Conservation (phyloP, 1,140 invertebrate genomes). For the Bathynomus jamesi region DNA sequence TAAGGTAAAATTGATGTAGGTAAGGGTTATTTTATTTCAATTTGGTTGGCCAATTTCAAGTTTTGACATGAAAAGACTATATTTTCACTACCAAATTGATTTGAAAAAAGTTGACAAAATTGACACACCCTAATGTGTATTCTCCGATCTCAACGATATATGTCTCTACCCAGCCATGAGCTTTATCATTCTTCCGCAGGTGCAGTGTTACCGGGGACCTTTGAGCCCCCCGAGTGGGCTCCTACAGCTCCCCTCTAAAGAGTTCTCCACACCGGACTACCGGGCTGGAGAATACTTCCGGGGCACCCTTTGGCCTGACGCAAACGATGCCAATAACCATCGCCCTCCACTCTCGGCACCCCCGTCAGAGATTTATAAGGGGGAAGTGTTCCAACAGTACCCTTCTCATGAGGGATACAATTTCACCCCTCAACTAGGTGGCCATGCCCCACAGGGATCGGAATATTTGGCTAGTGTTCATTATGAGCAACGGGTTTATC, state of each 20-base stretch:
- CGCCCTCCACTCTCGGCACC: constrained; percentile 14
- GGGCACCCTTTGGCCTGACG: neutral
- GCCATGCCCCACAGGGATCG: constrained; percentile 51
- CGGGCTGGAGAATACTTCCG: neutral
- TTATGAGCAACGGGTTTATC: constrained; percentile 39
- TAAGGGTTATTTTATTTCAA: no score
- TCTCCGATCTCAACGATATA: no score
- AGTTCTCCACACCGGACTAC: neutral
- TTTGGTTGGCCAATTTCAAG: no score
- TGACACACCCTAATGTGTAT: no score
- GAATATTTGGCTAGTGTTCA: constrained; percentile 44
- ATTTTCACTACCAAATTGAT: no score
- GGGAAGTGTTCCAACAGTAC: constrained; percentile 17
- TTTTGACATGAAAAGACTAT: no score
- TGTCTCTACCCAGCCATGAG: no score
- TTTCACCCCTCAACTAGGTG: constrained; percentile 12
- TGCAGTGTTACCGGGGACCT: neutral
- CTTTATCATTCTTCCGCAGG: no score
- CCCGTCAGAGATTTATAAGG: constrained; percentile 34
- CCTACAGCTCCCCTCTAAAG: neutral
- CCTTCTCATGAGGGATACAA: constrained; percentile 8
- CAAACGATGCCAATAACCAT: neutral
- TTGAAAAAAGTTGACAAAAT: no score
- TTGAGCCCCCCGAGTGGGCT: neutral
- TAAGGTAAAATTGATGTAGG: no score